Evolutionary conservation across 1,140 invertebrate genomes (phyloP).

Genomic region (Tigriopus japonicus): DNA sequence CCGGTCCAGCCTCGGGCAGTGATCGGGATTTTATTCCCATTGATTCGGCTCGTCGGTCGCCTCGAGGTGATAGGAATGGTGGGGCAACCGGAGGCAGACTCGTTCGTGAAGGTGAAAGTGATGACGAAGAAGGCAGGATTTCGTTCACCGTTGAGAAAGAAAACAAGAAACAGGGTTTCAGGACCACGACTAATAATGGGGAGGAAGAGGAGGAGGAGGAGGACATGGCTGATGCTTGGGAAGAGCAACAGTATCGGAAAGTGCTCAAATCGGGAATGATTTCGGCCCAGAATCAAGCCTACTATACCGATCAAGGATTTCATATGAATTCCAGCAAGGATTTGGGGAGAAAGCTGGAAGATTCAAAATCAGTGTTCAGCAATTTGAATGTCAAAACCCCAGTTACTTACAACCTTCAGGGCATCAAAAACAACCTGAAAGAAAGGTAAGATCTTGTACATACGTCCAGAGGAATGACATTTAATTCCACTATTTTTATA

Average conservation of each 20-base stretch:
- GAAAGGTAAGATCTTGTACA: background rate
- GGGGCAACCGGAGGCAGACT: background rate
- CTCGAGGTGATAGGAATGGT: background rate
- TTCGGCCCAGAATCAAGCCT: too few species aligned
- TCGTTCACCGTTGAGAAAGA: background rate
- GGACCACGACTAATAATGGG: background rate
- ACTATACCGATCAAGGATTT: too few species aligned
- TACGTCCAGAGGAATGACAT: background rate
- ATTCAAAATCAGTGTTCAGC: background rate
- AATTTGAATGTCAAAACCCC: background rate
- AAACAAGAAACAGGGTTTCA: background rate
- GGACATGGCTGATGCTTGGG: background rate
- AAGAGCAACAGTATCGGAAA: slow-evolving; percentile 6
- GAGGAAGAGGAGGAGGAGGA: slow-evolving; percentile 1
- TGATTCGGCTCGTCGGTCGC: slow-evolving; percentile 9
- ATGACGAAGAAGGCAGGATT: background rate
- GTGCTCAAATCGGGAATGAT: background rate
- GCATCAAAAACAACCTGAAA: background rate
- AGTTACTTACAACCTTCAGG: background rate
- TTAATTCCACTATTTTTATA: background rate
- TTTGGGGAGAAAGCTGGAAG: background rate
- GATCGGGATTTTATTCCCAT: slow-evolving; percentile 11
- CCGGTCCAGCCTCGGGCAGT: background rate
- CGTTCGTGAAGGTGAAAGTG: background rate
- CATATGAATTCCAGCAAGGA: background rate